Conservation (phyloP, 2,113 vertebrate species). For the Heloderma charlesbogerti region DNA sequence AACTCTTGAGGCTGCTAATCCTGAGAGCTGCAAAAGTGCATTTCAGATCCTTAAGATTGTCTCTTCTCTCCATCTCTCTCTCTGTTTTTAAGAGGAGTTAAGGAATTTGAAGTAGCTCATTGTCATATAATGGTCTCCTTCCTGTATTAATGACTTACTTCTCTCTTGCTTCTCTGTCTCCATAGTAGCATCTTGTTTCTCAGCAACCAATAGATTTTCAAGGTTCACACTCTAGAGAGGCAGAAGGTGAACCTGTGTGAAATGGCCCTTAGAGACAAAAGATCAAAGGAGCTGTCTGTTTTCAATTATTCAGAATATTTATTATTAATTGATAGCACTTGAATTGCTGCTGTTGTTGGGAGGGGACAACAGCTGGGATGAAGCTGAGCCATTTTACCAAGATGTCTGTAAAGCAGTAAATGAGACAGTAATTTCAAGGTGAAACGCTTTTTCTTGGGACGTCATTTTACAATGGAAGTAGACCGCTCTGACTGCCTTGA, state of each 20-base stretch:
- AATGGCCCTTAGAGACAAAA: constrained; percentile 67
- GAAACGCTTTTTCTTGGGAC: constrained; percentile 33
- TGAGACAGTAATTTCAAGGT: constrained; percentile 39
- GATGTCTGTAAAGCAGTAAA: constrained; percentile 13
- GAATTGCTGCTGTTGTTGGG: constrained; percentile 48
- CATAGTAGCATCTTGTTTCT: constrained; percentile 62
- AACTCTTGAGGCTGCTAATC: not conserved
- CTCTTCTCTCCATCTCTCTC: not conserved
- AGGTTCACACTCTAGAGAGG: constrained; percentile 44
- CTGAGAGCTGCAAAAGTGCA: constrained; percentile 20
- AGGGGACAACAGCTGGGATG: constrained; percentile 48
- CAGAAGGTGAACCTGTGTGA: constrained; percentile 28
- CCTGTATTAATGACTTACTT: constrained; percentile 26
- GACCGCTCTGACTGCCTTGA: not conserved
- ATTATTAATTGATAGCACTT: constrained; percentile 79
- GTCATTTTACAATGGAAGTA: constrained; percentile 41
- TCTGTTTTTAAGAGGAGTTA: not conserved
- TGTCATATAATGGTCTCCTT: constrained; percentile 25
- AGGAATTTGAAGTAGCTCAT: constrained; percentile 3
- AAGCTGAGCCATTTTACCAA: constrained; percentile 20
- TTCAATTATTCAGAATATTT: constrained; percentile 79
- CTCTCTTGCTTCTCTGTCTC: constrained; percentile 49
- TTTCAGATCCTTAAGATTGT: not conserved
- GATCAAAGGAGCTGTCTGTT: constrained; percentile 54
- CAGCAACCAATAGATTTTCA: constrained; percentile 44